phyloP scores from a whole-genome alignment of 1,140 invertebrate genomes.

The Aphelinus atriplicis region DNA sequence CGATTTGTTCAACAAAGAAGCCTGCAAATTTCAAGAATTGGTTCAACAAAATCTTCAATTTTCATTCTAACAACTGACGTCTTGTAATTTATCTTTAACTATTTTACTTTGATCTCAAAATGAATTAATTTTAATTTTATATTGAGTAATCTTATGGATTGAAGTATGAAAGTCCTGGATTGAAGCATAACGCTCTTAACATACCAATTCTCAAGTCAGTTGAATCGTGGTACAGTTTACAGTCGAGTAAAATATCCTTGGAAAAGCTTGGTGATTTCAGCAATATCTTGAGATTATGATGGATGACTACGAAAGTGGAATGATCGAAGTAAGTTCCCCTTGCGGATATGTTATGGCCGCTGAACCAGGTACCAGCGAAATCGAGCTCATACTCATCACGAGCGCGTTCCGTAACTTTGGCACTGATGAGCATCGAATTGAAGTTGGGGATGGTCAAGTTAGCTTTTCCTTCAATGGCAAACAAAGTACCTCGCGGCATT shows the following conservation, averaged over 20 bases:
- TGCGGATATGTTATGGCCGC: slow-evolving; percentile 75
- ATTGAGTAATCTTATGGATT: too few relatives aligned
- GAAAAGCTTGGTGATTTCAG: slow-evolving; percentile 75
- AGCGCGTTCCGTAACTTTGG: slow-evolving; percentile 69
- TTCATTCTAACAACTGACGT: too few relatives aligned
- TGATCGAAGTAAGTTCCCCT: slow-evolving; percentile 78
- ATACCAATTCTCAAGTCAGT: slow-evolving; percentile 68
- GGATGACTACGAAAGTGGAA: slow-evolving; percentile 70
- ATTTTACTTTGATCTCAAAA: too few relatives aligned
- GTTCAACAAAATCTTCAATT: too few relatives aligned
- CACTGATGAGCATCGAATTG: slow-evolving; percentile 68
- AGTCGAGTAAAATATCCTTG: slow-evolving; percentile 71
- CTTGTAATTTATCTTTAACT: too few relatives aligned
- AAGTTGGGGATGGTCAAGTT: slow-evolving; percentile 73
- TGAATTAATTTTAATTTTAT: too few relatives aligned
- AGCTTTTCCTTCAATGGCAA: slow-evolving; percentile 69
- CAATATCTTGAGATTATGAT: slow-evolving; percentile 75
- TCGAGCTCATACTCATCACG: slow-evolving; percentile 72
- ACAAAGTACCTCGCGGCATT: slow-evolving; percentile 67
- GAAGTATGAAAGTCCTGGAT: too few relatives aligned
- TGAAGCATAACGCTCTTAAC: neutral
- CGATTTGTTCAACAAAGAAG: slow-evolving; percentile 68
- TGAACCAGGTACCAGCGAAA: slow-evolving; percentile 80
- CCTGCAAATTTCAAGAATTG: slow-evolving; percentile 35
- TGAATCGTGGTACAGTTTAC: slow-evolving; percentile 71